Evolutionary conservation across 2,113 vertebrate genomes (phyloP).

Genomic region (Acanthochromis polyacanthus): DNA sequence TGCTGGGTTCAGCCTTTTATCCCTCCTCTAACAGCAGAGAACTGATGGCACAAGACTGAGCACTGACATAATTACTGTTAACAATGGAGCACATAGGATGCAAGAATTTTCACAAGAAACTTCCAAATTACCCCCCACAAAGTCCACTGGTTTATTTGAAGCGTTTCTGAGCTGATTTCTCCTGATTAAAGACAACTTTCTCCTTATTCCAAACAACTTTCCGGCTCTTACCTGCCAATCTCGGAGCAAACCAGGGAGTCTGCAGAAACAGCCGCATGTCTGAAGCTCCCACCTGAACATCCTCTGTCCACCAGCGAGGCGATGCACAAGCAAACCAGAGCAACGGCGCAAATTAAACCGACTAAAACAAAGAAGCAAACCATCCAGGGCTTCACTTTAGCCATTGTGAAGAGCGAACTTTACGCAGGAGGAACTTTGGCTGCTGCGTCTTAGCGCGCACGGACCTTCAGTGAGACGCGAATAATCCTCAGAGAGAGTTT

Average conservation of each 20-base stretch:
- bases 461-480: neutral
- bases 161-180: too few species aligned
- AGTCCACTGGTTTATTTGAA: too few species aligned
- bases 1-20: constrained; percentile 37
- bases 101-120: too few species aligned
- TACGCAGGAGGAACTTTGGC: neutral
- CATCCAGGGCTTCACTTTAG: constrained; percentile 43
- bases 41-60: neutral
- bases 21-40: neutral
- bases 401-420: constrained; percentile 51
- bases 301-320: neutral
- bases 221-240: constrained; percentile 70
- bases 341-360: constrained; percentile 4
- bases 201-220: neutral
- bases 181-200: too few species aligned
- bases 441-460: constrained; percentile 3
- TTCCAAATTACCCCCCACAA: too few species aligned
- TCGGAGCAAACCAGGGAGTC: constrained; percentile 73
- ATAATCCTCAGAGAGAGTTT: constrained; percentile 9
- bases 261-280: constrained; percentile 72
- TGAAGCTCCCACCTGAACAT: constrained; percentile 59
- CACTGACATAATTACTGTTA: too few species aligned
- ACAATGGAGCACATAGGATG: too few species aligned
- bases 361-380: constrained; percentile 38
- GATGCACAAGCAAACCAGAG: constrained; percentile 57